Conservation (phyloP, 2,797 vertebrate species). For the Cryptoprocta ferox region DNA sequence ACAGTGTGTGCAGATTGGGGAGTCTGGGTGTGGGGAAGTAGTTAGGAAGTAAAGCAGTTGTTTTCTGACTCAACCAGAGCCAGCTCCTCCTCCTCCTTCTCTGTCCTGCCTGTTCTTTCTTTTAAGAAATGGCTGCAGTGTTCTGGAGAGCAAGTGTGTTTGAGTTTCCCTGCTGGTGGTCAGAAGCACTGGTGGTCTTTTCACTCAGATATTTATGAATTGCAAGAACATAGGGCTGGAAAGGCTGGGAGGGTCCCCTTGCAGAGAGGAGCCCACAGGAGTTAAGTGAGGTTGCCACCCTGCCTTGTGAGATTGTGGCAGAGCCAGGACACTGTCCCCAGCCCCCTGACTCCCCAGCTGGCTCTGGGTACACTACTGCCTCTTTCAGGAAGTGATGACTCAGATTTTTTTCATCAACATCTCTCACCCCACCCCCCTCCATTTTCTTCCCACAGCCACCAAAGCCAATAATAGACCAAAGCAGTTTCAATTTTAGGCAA, state of each 20-base stretch:
- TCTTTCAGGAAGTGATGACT: constrained; percentile 75
- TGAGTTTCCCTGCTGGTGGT: not conserved
- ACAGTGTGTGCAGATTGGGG: accelerated
- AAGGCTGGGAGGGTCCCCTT: not conserved
- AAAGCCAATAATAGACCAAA: constrained; percentile 73
- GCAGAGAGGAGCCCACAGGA: not conserved
- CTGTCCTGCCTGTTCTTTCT: not conserved
- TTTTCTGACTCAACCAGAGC: not conserved
- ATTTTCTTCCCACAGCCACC: constrained; percentile 57
- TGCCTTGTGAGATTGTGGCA: not conserved
- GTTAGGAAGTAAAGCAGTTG: constrained; percentile 1
- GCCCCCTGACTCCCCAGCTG: not conserved
- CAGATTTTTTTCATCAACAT: constrained; percentile 73
- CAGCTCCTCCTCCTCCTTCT: not conserved
- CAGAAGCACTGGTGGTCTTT: not conserved
- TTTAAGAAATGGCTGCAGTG: not conserved
- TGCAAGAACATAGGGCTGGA: not conserved
- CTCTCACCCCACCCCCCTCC: constrained; percentile 51
- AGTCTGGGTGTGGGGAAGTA: not conserved
- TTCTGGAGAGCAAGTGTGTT: constrained; percentile 42
- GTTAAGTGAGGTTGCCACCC: not conserved
- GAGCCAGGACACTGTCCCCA: not conserved
- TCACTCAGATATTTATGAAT: not conserved
- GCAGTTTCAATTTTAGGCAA: constrained; percentile 76
- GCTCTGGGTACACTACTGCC: not conserved